Percentiles rank a stretch among this genome's conserved stretches.
Conservation (phyloP, 2,797 vertebrate species). For the Aulostomus chinensis region DNA sequence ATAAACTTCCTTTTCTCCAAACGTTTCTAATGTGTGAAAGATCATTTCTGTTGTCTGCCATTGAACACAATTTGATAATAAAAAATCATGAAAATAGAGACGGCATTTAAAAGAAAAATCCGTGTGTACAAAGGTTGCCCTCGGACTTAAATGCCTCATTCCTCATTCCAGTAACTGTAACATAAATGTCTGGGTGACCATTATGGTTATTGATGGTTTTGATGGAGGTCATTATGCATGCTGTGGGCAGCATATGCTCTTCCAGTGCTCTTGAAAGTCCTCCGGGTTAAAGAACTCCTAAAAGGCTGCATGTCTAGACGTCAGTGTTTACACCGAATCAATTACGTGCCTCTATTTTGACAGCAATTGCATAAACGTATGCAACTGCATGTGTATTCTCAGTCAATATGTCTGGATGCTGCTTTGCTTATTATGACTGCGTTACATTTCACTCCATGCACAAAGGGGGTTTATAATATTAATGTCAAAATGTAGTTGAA, state of each 20-base stretch:
- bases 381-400: too few species aligned
- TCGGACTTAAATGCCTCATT: slow-evolving; percentile 62
- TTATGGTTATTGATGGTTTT: slow-evolving; percentile 81
- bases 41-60: too few species aligned
- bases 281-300: slow-evolving; percentile 52
- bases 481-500: not conserved
- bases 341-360: slow-evolving; percentile 23
- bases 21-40: too few species aligned
- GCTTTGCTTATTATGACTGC: slow-evolving; percentile 11
- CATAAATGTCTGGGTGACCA: slow-evolving; percentile 75
- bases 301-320: slow-evolving; percentile 51
- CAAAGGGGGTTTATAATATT: not conserved
- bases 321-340: slow-evolving; percentile 31
- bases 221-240: slow-evolving; percentile 77
- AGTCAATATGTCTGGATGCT: slow-evolving; percentile 29
- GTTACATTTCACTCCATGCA: slow-evolving; percentile 25
- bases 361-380: not conserved
- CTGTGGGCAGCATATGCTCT: slow-evolving; percentile 76
- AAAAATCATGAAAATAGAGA: slow-evolving; percentile 22
- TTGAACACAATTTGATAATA: too few species aligned
- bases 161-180: slow-evolving; percentile 72
- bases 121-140: slow-evolving; percentile 46
- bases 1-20: too few species aligned
- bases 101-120: slow-evolving; percentile 39
- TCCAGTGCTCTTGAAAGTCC: slow-evolving; percentile 63